These are phyloP conservation scores for Ectemnius continuus DNA, from an alignment of 2,888 invertebrate species.

Conservation along the genomic window DNA sequence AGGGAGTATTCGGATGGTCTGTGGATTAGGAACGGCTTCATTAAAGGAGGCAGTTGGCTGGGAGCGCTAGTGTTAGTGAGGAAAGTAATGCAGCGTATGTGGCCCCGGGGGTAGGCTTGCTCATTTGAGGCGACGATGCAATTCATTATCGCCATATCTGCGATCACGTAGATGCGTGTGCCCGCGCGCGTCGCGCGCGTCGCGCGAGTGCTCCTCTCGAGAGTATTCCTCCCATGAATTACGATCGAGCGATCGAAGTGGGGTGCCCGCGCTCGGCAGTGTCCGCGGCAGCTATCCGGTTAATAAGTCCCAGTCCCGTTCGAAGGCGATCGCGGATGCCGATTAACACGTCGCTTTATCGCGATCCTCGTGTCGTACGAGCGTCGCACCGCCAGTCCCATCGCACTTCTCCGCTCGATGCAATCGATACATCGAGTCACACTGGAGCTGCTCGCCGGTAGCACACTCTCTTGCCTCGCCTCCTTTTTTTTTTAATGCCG, in stretches of 20 bases:
- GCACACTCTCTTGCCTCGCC: too few species aligned
- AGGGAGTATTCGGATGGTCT: too few species aligned
- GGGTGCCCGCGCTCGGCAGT: constrained; percentile 7
- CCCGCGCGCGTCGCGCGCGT: too few species aligned
- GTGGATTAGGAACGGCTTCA: neutral
- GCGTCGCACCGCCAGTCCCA: constrained; percentile 11
- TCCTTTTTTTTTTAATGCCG: too few species aligned
- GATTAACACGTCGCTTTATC: constrained; percentile 53
- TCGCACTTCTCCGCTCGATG: too few species aligned
- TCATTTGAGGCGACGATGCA: constrained; percentile 58
- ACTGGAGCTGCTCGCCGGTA: too few species aligned
- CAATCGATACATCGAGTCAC: too few species aligned
- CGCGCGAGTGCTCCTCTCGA: constrained; percentile 16
- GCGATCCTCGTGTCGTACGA: constrained; percentile 46
- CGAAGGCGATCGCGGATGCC: constrained; percentile 46
- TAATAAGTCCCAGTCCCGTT: constrained; percentile 65
- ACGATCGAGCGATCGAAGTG: constrained; percentile 53
- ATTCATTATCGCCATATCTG: constrained; percentile 65
- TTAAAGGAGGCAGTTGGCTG: neutral
- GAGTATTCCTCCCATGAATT: constrained; percentile 55
- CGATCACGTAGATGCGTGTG: constrained; percentile 33
- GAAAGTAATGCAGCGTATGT: neutral
- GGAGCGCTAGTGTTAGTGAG: neutral
- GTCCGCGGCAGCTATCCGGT: constrained; percentile 47
- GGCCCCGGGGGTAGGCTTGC: constrained; percentile 1